Base-by-base conservation (phyloP, 2,888 invertebrate genomes). In the Athalia rosae region DNA sequence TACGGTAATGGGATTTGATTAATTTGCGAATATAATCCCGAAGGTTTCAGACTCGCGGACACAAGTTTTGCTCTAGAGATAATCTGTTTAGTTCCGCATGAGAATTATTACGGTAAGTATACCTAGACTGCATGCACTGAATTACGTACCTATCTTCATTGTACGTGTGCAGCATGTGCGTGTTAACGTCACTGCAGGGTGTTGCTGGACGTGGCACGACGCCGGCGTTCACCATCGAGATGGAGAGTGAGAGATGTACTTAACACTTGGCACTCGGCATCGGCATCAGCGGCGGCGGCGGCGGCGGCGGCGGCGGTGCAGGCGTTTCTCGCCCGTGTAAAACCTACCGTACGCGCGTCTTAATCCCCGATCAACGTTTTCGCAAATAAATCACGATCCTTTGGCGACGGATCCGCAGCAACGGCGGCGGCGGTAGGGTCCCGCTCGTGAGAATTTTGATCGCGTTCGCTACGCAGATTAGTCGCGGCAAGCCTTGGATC, bases 391-490 rank as follows among this genome's bases (percentile, higher is more conserved):
- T 74, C 74, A 74, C 73, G 13, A 43, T 45, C 58, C 58, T 67
- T 67, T n/a, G 53, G n/a, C 53, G n/a, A 28, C 28, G n/a, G 58
- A 11, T 45, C 69, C n/a, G 28, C 13, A 59, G 66, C 15, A 58
- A 4, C 13, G 28, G 0, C 28, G 28, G 28, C 28, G 2, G 6
- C 47, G 61, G 50, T 48, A 15, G 7, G 7, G 28, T 13, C 11
- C n/a, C 2, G 15, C 56, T 81, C 85, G 86, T 86, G 87, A 87
- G 85, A 86, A 85, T 84, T 80, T 79, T 78, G 81, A 85, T 84
- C 82, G 83, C 79, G 79, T 87, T 85, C 81, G 86, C 82, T 82
- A 84, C 84, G 83, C 82, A 81, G 85, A 85, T 87, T 85, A 86
- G 84, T 81, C 82, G 76, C 82, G 84, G 61, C 28, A 50, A 43